These are phyloP conservation scores for Tribolium castaneum DNA, from an alignment of 1,140 invertebrate genomes.

Conservation along the genomic window DNA sequence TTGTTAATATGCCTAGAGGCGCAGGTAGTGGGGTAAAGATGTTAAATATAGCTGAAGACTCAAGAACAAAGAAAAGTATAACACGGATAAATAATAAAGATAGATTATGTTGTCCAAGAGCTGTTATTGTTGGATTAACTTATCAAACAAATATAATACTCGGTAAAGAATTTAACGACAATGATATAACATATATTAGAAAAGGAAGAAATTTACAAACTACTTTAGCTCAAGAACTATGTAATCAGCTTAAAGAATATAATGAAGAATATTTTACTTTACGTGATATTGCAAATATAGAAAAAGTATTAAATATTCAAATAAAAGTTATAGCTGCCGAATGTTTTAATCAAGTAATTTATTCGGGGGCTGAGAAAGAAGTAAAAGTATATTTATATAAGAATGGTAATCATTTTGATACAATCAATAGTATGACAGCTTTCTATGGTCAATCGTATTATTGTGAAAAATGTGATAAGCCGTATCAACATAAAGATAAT, in stretches of 20 bases:
- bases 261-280: not conserved
- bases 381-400: constrained; percentile 19
- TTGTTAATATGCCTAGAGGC: too few species aligned
- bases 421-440: constrained; percentile 25
- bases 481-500: not conserved
- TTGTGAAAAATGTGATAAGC: constrained; percentile 15
- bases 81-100: too few species aligned
- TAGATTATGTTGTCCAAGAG: too few species aligned
- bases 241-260: not conserved
- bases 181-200: too few species aligned
- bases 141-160: too few species aligned
- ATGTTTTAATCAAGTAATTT: constrained; percentile 13
- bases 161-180: too few species aligned
- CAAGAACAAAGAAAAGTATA: too few species aligned
- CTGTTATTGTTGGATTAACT: too few species aligned
- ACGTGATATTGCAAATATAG: constrained; percentile 7
- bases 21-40: too few species aligned
- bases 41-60: too few species aligned
- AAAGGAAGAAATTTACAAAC: not conserved
- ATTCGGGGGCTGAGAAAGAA: not conserved
- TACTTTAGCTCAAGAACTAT: not conserved
- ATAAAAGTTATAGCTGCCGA: constrained; percentile 9
- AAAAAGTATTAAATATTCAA: constrained; percentile 29
- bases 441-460: constrained; percentile 4
- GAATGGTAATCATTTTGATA: constrained; percentile 22